Conservation (phyloP, 2,113 vertebrate species). For the Mobula birostris region DNA sequence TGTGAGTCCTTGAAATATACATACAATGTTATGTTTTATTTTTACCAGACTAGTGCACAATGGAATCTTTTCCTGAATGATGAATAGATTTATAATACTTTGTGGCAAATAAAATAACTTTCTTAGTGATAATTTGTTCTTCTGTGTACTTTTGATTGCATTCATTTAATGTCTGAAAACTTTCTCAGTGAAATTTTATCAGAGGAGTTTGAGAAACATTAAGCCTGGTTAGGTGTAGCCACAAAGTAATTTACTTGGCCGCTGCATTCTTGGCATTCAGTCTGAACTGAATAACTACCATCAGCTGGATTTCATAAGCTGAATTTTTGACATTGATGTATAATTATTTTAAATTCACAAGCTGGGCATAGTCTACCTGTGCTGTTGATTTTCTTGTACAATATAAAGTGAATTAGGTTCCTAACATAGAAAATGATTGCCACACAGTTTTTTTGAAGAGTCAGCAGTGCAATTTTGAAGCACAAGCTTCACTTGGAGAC, state of each 20-base stretch:
- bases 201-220: neutral
- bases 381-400: neutral
- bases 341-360: neutral
- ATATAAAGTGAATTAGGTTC: neutral
- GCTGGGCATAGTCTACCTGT: neutral
- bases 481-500: neutral
- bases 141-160: neutral
- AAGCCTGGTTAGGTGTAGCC: neutral
- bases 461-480: neutral
- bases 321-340: neutral
- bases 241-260: neutral
- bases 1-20: neutral
- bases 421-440: neutral
- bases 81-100: neutral
- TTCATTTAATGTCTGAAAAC: neutral
- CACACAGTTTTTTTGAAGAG: neutral
- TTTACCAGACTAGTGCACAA: neutral
- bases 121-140: neutral
- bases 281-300: neutral
- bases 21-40: neutral
- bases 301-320: neutral
- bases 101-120: neutral
- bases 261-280: neutral
- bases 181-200: neutral
- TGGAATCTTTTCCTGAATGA: neutral